phyloP scores from a whole-genome alignment of 1,140 invertebrate genomes.

The Ips nitidus region DNA sequence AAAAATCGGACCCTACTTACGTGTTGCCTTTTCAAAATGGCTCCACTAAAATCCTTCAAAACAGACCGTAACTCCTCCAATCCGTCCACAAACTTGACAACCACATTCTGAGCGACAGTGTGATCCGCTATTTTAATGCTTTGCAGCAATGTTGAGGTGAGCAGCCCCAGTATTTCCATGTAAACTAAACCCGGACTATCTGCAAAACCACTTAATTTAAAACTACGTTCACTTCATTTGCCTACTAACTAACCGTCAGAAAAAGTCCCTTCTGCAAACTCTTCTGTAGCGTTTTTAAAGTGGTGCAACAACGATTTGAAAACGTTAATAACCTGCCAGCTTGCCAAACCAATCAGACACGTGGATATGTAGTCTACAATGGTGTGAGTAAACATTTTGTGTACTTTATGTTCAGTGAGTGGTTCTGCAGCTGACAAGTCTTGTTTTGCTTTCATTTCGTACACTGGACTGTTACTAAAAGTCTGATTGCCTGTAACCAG shows the following conservation, averaged over 20 bases:
- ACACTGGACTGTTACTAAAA: too few relatives aligned
- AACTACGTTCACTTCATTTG: neutral
- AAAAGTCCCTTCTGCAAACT: constrained; percentile 21
- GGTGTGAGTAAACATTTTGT: constrained; percentile 37
- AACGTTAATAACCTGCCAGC: constrained; percentile 48
- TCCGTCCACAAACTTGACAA: constrained; percentile 43
- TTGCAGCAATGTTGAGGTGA: constrained; percentile 38
- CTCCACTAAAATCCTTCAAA: constrained; percentile 42
- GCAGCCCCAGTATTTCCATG: constrained; percentile 40
- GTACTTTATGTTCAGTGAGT: neutral
- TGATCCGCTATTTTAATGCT: constrained; percentile 46
- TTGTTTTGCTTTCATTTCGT: too few relatives aligned
- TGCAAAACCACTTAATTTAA: neutral
- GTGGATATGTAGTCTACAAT: constrained; percentile 43
- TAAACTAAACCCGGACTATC: constrained; percentile 20
- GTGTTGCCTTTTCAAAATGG: constrained; percentile 46
- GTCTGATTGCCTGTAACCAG: too few relatives aligned
- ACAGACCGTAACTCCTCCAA: constrained; percentile 42
- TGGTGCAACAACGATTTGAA: constrained; percentile 46
- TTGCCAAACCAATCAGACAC: constrained; percentile 41
- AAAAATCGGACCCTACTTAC: constrained; percentile 38
- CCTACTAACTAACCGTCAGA: neutral
- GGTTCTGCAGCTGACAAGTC: too few relatives aligned
- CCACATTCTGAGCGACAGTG: constrained; percentile 37
- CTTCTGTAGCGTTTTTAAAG: constrained; percentile 40